Evolutionary conservation across 2,113 vertebrate species (phyloP).

Genomic region (Rousettus leschenaultii): DNA sequence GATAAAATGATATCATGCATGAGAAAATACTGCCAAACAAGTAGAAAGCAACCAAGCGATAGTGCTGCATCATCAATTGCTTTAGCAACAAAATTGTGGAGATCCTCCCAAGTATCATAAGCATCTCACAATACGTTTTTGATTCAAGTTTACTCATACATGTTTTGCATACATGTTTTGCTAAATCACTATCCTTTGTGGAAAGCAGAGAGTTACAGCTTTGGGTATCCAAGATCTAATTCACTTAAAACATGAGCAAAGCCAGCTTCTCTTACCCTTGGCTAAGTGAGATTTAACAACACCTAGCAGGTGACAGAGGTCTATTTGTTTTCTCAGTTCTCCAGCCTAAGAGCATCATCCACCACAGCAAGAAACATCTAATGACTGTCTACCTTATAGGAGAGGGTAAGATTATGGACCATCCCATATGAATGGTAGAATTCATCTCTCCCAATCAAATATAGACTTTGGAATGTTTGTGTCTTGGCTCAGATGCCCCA

Average conservation of each 20-base stretch:
- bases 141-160: not conserved
- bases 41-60: not conserved
- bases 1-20: not conserved
- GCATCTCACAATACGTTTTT: not conserved
- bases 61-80: not conserved
- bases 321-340: not conserved
- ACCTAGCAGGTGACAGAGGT: not conserved
- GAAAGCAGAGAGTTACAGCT: not conserved
- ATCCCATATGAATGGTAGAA: not conserved
- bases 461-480: not conserved
- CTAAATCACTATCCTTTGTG: not conserved
- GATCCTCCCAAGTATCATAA: not conserved
- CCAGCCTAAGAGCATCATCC: not conserved
- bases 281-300: not conserved
- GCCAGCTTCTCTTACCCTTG: not conserved
- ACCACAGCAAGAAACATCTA: conserved; percentile 2
- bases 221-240: not conserved
- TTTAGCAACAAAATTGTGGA: conserved; percentile 16
- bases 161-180: not conserved
- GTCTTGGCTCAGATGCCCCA: not conserved
- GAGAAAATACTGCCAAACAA: not conserved
- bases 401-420: not conserved
- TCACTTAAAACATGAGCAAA: conserved; percentile 31
- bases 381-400: not conserved
- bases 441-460: not conserved